phyloP scores from a whole-genome alignment of 2,797 vertebrate genomes.

The Falco columbarius region DNA sequence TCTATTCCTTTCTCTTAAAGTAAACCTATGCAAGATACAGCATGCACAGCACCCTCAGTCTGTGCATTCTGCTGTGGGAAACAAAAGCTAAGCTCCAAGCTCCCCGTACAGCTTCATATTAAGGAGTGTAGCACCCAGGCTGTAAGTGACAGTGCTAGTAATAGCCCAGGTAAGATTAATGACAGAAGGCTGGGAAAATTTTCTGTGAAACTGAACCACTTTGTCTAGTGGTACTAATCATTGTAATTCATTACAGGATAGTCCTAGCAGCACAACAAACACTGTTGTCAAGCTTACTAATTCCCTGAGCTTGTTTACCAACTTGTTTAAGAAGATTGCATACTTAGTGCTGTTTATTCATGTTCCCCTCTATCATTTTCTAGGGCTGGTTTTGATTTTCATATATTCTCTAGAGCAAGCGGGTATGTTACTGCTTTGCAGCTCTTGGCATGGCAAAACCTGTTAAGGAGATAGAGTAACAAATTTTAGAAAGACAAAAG shows the following conservation, averaged over 20 bases:
- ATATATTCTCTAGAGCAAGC: not conserved
- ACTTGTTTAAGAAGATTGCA: conserved; percentile 53
- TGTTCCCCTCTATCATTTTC: not conserved
- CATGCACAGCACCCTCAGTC: not conserved
- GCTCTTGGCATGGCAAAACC: not conserved
- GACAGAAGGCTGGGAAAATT: conserved; percentile 43
- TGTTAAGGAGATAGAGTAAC: not conserved
- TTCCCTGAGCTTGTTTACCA: conserved; percentile 49
- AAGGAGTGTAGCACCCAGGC: conserved; percentile 52
- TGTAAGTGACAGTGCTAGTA: conserved; percentile 40
- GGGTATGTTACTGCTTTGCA: not conserved
- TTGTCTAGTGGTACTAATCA: conserved; percentile 58
- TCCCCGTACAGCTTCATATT: conserved; percentile 8
- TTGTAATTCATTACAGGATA: conserved; percentile 62
- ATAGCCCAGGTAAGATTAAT: conserved; percentile 72
- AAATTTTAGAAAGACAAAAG: not conserved
- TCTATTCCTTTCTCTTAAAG: not conserved
- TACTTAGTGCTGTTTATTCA: conserved; percentile 3
- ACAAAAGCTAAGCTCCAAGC: not conserved
- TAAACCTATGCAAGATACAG: not conserved
- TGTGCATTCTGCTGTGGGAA: not conserved
- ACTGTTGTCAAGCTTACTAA: conserved; percentile 35
- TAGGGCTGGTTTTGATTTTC: conserved; percentile 3
- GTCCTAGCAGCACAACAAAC: conserved; percentile 34
- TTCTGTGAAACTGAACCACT: conserved; percentile 30